Evolutionary conservation across 2,888 invertebrate genomes (phyloP).

Genomic region (Caenorhabditis wallacei): DNA sequence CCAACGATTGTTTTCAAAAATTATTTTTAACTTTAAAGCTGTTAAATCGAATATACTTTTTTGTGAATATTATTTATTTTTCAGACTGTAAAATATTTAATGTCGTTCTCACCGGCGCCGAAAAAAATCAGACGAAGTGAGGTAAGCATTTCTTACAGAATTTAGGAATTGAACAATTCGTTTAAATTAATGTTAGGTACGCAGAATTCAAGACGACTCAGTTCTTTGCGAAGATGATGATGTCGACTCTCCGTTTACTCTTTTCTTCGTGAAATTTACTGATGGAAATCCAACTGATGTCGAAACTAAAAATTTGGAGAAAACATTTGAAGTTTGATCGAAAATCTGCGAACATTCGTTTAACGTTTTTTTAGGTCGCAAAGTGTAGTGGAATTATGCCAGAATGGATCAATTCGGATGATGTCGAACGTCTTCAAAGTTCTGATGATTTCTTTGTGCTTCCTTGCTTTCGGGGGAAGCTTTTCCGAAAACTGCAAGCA

Average conservation of each 20-base stretch:
- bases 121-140: slow-evolving; percentile 54
- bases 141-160: slow-evolving; percentile 5
- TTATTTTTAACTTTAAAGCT: too few relatives aligned
- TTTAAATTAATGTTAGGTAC: slow-evolving; percentile 3
- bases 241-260: slow-evolving; percentile 49
- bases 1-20: too few relatives aligned
- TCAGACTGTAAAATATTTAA: neutral
- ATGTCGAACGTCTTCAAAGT: slow-evolving; percentile 24
- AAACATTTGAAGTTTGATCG: slow-evolving; percentile 22
- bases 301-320: slow-evolving; percentile 9
- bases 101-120: slow-evolving; percentile 53
- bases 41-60: too few relatives aligned
- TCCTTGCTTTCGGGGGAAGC: slow-evolving; percentile 59
- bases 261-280: slow-evolving; percentile 46
- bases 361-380: slow-evolving; percentile 29
- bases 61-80: too few relatives aligned
- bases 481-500: slow-evolving; percentile 50
- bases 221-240: slow-evolving; percentile 58
- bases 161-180: neutral
- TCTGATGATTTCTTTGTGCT: slow-evolving; percentile 65
- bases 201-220: slow-evolving; percentile 42
- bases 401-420: slow-evolving; percentile 57
- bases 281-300: slow-evolving; percentile 10
- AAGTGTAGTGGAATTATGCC: slow-evolving; percentile 45
- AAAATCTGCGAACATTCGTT: neutral